These are phyloP conservation scores for Pseudochromis fuscus DNA, from an alignment of 2,797 vertebrate genomes.

Conservation along the genomic window DNA sequence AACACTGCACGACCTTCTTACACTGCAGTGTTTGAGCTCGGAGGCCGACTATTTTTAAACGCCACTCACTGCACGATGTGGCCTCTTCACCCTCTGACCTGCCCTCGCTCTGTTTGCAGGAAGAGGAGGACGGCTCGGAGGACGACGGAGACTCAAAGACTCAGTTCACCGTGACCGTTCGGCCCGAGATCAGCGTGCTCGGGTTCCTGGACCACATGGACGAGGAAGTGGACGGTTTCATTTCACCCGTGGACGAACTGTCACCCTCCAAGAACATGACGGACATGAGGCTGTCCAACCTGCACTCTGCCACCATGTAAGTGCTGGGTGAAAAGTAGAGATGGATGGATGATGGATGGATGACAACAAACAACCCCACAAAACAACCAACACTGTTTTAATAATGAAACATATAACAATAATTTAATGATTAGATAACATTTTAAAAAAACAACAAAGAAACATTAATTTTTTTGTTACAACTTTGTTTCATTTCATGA, in stretches of 20 bases:
- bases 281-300: conserved; percentile 94
- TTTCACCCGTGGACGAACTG: conserved; percentile 94
- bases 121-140: conserved; percentile 96
- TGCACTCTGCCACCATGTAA: conserved; percentile 95
- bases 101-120: conserved; percentile 62
- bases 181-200: conserved; percentile 87
- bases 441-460: too few relatives aligned
- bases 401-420: too few relatives aligned
- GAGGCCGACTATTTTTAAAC: not conserved
- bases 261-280: conserved; percentile 88
- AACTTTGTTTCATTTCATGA: too few relatives aligned
- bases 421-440: too few relatives aligned
- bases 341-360: too few relatives aligned
- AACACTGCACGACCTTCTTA: conserved; percentile 63
- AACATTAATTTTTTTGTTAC: too few relatives aligned
- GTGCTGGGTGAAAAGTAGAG: conserved; percentile 1
- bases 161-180: conserved; percentile 85
- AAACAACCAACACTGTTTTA: too few relatives aligned
- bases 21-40: conserved; percentile 31
- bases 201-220: conserved; percentile 92
- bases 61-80: not conserved
- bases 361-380: too few relatives aligned
- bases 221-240: conserved; percentile 93
- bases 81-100: not conserved
- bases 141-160: conserved; percentile 88